Base-by-base conservation (phyloP, 2,888 invertebrate species). In the Heliconius hortense region DNA sequence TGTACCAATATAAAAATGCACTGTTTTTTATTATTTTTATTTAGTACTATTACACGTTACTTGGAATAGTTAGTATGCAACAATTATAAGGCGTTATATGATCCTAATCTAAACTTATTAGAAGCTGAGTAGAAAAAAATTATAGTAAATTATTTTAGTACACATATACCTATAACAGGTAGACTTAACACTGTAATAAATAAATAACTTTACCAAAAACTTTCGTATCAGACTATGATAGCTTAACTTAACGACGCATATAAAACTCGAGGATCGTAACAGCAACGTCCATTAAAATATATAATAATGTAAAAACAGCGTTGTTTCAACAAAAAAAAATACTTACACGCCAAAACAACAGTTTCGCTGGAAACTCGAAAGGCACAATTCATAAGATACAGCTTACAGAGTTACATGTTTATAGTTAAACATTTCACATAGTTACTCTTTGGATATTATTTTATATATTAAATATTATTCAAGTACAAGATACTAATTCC, bases 311-410 rank as follows among this genome's bases (percentile, higher is more conserved):
- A 56, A 10, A 35, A 76, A 64, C 74, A 59, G 71, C 62, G 60
- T 43, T 64, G 73, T 64, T 67, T 60, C 73, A 67, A 74, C 59
- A 39, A 39, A 21, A 21, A 64, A 77, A 63, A 79, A 79, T 80
- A 82, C 81, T 67, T 43, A 82, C 83, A 85, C 82, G 87, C 88
- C 84, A 87, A 90, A 89, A 88, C 86, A 88, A 90, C 83, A 81
- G 89, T 90, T 87, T 86, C 89, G 75, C 81, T 79, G 82, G 87
- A 90, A 90, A 90, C 90, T 88, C 85, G 87, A 90, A 92, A 93
- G 93, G 93, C 93, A 93, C 93, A 83, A 91, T 92, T 93, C 93
- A 93, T 93, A 93, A 93, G 93, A 93, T 87, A 87, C 83, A 90
- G 90, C 89, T 87, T 83, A 35, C 31, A 35, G 80, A 84, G 82